Conservation (phyloP, 2,113 vertebrate genomes). For the Crotalus viridis region DNA sequence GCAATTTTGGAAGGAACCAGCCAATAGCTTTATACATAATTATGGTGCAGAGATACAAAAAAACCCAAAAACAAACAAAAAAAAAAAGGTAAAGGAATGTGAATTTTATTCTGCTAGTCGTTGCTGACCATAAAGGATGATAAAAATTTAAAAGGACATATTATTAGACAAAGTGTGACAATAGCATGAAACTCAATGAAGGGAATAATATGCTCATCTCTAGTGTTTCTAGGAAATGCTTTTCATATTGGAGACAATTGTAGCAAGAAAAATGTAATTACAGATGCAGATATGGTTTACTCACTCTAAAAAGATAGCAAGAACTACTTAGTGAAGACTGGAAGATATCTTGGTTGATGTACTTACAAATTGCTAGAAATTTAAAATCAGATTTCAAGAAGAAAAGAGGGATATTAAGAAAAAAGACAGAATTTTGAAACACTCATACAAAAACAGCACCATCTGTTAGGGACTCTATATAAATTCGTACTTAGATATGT, state of each 20-base stretch:
- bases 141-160: not conserved
- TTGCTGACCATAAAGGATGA: not conserved
- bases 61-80: not conserved
- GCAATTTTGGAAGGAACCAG: not conserved
- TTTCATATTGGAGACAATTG: not conserved
- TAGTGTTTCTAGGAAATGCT: not conserved
- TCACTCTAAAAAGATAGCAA: not conserved
- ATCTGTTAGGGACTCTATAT: not conserved
- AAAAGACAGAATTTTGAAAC: not conserved
- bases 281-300: not conserved
- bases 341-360: not conserved
- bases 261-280: not conserved
- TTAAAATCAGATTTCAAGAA: not conserved
- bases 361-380: not conserved
- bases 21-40: not conserved
- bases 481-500: not conserved
- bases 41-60: not conserved
- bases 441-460: not conserved
- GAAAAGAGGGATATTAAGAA: not conserved
- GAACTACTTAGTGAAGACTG: not conserved
- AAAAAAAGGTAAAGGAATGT: not conserved
- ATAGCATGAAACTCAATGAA: not conserved
- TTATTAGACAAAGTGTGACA: not conserved
- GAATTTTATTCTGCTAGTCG: not conserved
- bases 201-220: not conserved